Conservation (phyloP, 64 coral and sea anemone species). For the Anthopleura sola region DNA sequence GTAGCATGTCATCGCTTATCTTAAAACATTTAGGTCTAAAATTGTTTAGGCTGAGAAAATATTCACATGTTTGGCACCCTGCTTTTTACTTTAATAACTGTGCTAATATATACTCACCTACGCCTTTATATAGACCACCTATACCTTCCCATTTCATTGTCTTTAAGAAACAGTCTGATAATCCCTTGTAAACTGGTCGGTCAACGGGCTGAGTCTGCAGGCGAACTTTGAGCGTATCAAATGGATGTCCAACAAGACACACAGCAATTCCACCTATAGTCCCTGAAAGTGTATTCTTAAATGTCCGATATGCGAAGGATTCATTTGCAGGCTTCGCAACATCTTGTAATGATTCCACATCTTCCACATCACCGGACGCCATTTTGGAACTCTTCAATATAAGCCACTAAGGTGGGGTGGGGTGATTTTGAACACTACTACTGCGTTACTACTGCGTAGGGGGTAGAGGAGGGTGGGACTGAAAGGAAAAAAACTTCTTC, state of each 20-base stretch:
- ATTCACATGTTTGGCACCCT: not conserved
- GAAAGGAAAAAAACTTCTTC: not conserved
- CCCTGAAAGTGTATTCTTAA: constrained; percentile 79
- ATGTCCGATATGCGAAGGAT: constrained; percentile 50
- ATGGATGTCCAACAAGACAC: constrained; percentile 83
- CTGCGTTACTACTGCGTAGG: no score
- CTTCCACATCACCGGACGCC: constrained; percentile 7
- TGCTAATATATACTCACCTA: constrained; percentile 41
- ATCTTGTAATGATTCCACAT: constrained; percentile 3
- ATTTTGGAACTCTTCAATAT: not conserved
- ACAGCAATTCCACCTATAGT: constrained; percentile 83
- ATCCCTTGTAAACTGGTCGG: constrained; percentile 66
- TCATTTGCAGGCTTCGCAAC: not conserved
- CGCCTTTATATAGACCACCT: constrained; percentile 88
- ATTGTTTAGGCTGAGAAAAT: not conserved
- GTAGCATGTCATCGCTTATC: no score
- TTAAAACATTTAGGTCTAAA: no score
- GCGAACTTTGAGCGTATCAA: constrained; percentile 89
- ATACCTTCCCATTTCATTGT: constrained; percentile 96
- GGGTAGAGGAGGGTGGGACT: not conserved
- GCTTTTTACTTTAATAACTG: not conserved
- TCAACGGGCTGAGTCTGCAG: constrained; percentile 86
- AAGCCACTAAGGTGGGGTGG: not conserved
- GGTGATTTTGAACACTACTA: not conserved
- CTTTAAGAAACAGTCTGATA: constrained; percentile 84